A percentile compares a stretch with the other conserved stretches of the same genome.
Conservation (phyloP, 2,797 vertebrate genomes). For the Eremophila alpestris region DNA sequence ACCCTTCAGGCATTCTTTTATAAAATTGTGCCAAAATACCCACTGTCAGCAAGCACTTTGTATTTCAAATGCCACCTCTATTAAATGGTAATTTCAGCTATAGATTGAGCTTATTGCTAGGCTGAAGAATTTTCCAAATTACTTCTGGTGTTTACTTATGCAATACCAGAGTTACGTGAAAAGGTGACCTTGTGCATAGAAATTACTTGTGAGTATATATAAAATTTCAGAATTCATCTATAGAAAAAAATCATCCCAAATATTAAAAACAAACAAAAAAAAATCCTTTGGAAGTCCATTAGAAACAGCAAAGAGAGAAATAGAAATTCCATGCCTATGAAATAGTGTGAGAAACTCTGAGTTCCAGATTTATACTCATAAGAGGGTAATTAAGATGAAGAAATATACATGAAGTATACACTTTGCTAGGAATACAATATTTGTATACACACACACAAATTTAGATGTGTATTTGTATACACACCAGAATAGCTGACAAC, state of each 20-base stretch:
- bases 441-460: background rate
- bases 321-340: background rate
- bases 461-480: background rate
- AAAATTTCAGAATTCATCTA: background rate
- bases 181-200: background rate
- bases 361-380: background rate
- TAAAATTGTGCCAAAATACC: background rate
- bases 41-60: background rate
- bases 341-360: background rate
- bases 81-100: background rate
- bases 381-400: background rate
- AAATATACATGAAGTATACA: background rate
- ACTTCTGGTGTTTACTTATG: background rate
- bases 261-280: background rate
- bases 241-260: rapidly evolving
- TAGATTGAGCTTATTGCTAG: background rate
- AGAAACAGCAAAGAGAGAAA: background rate
- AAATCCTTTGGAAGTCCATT: background rate
- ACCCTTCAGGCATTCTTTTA: background rate
- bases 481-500: background rate
- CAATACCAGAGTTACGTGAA: rapidly evolving
- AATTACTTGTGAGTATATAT: background rate
- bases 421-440: background rate
- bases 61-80: background rate
- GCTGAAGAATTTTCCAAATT: background rate